Evolutionary conservation across 2,888 invertebrate genomes (phyloP).

Genomic region (Cinara cedri): DNA sequence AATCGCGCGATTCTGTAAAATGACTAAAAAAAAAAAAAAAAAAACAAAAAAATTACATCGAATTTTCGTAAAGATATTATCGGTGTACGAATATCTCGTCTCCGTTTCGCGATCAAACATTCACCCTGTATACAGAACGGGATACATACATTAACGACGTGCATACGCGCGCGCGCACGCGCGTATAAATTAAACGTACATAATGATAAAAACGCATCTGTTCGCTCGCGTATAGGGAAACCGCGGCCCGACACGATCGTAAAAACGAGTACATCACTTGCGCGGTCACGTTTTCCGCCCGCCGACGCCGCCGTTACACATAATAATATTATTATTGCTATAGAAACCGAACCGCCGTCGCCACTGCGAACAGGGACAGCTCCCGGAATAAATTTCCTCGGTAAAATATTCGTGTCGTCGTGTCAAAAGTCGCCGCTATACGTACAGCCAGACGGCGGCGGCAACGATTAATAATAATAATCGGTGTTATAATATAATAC

Average conservation of each 20-base stretch:
- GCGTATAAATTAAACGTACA: not conserved
- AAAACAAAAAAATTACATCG: no score
- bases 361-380: constrained; percentile 38
- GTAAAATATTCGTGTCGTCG: constrained; percentile 18
- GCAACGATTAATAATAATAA: not conserved
- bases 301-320: constrained; percentile 14
- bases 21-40: no score
- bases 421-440: not conserved
- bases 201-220: constrained; percentile 19
- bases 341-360: constrained; percentile 16
- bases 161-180: not conserved
- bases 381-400: constrained; percentile 47
- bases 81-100: no score
- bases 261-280: constrained; percentile 33
- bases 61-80: no score
- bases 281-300: constrained; percentile 49
- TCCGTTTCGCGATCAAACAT: no score
- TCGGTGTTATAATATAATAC: not conserved
- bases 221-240: constrained; percentile 7
- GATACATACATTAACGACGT: not conserved
- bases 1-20: no score
- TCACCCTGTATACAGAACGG: no score
- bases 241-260: constrained; percentile 11
- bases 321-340: not conserved
- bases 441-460: not conserved